Base-by-base conservation (phyloP, 2,888 invertebrate genomes). In the Cybosia mesomella region DNA sequence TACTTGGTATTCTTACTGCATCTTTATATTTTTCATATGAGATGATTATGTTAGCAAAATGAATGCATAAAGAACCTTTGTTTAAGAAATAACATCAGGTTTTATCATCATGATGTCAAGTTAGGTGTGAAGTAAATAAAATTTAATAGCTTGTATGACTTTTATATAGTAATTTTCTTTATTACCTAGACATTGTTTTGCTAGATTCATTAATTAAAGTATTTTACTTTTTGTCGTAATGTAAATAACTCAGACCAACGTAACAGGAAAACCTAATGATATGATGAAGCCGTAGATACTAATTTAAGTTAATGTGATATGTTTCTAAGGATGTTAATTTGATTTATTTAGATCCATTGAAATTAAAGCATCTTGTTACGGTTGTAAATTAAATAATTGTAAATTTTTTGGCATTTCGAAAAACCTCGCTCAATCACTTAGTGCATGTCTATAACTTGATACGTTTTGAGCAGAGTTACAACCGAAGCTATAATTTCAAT, bases 181-280 rank as follows among this genome's bases (percentile, higher is more conserved):
- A 59, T 39, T 18, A 24, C 4, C 1, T 9, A 8, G 24, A 9
- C 39, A 39, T 39, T 59, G 59, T 59, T 59, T 24, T 59, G 18
- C 24, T 39, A 59, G 9, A 15, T 36, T 36, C 9, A 15, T 18
- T 39, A 13, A 18, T 59, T 36, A 39, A 9, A 24, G 10, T 3
- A 39, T 24, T 39, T 24, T 22, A 18, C 18, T 5, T 59, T 59
- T 59, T 59, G 24, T 18, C 36, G 34, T 59, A 18, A 39, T 18
- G 39, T 39, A 39, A 43, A n/a, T 49, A 9, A 39, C 21, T 59
- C 22, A 59, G 36, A 59, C 8, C 15, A 18, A 15, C 24, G 24
- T 10, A 39, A 59, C 24, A 39, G 39, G 24, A 39, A 59, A 59
- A 24, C 59, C 59, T 24, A 24, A 59, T 24, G 59, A 59, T 10